Percentiles rank a stretch among this genome's conserved stretches.
Evolutionary conservation across 2,888 invertebrate genomes (phyloP).

Genomic region (Hesperia comma): DNA sequence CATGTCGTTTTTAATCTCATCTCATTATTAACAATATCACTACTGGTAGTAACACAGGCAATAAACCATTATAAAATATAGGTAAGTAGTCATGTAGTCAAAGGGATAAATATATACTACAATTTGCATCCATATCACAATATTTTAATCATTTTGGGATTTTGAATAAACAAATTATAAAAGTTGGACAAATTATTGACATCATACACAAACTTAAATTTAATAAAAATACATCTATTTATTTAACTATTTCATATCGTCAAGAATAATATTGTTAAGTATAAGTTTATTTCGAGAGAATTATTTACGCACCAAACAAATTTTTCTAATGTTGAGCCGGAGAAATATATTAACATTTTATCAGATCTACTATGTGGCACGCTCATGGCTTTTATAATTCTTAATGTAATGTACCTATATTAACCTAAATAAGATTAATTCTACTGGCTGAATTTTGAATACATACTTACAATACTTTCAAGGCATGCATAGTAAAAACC

Average conservation of each 20-base stretch:
- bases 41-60: no score
- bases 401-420: slow-evolving; percentile 37
- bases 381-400: slow-evolving; percentile 52
- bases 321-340: slow-evolving; percentile 36
- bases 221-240: not conserved
- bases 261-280: no score
- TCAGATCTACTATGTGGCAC: slow-evolving; percentile 62
- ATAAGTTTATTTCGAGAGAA: not conserved
- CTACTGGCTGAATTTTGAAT: slow-evolving; percentile 23
- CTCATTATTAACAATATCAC: no score
- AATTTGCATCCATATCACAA: slow-evolving; percentile 1
- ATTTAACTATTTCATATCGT: no score
- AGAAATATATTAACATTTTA: slow-evolving; percentile 28
- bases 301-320: not conserved
- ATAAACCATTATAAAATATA: no score
- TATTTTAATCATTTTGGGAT: slow-evolving; percentile 4
- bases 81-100: no score
- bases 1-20: no score
- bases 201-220: not conserved
- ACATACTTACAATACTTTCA: slow-evolving; percentile 2
- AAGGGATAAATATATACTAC: slow-evolving; percentile 6
- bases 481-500: slow-evolving; percentile 17
- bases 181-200: not conserved
- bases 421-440: slow-evolving; percentile 23
- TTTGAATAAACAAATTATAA: not conserved